These are phyloP conservation scores for Mus spretus DNA, from an alignment of 2,797 vertebrate genomes.

Conservation along the genomic window DNA sequence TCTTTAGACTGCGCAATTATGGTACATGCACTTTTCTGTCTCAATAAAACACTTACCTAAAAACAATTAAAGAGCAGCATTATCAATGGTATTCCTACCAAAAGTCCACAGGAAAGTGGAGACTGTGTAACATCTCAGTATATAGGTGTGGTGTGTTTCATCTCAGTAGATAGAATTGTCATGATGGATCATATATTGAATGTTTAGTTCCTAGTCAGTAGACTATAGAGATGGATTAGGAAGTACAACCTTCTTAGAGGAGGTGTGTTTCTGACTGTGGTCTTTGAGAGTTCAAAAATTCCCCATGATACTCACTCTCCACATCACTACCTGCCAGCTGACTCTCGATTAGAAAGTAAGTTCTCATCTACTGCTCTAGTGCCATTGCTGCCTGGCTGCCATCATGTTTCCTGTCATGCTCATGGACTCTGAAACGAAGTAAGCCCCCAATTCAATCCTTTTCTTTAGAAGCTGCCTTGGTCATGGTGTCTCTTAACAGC, in stretches of 20 bases:
- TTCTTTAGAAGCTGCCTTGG: not conserved
- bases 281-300: not conserved
- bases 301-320: not conserved
- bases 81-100: not conserved
- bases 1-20: not conserved
- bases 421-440: not conserved
- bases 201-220: not conserved
- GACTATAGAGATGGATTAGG: too few species aligned
- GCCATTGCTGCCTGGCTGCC: not conserved
- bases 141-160: not conserved
- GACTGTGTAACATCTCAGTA: not conserved
- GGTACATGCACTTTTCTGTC: not conserved
- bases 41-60: not conserved
- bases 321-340: not conserved
- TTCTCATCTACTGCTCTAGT: not conserved
- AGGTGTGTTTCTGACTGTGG: not conserved
- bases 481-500: not conserved
- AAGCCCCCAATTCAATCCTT: not conserved
- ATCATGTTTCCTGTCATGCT: not conserved
- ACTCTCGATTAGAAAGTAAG: not conserved
- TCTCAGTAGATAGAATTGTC: not conserved
- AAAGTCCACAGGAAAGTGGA: not conserved
- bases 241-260: not conserved
- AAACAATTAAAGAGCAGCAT: rapidly evolving
- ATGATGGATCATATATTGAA: not conserved